These are phyloP conservation scores for Coleophora deauratella DNA, from an alignment of 2,888 invertebrate species.

Conservation along the genomic window DNA sequence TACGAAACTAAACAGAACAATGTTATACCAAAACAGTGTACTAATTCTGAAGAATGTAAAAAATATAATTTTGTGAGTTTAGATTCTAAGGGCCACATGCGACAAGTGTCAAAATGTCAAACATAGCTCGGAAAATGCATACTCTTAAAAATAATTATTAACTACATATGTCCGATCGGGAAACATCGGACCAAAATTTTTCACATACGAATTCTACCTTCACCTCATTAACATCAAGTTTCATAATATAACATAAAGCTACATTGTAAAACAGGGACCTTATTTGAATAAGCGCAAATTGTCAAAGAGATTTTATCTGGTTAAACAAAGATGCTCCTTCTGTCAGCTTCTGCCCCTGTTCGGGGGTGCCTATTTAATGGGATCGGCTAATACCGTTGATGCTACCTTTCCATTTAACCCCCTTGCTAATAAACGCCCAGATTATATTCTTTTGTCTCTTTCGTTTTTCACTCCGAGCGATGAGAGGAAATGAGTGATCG, in stretches of 20 bases:
- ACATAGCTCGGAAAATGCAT: too few species aligned
- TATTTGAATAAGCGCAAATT: constrained; percentile 73
- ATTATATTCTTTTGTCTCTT: constrained; percentile 27
- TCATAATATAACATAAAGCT: constrained; percentile 48
- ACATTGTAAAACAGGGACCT: constrained; percentile 56
- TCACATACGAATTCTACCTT: too few species aligned
- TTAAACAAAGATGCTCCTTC: constrained; percentile 68
- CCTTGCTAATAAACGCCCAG: constrained; percentile 48
- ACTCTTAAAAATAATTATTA: too few species aligned
- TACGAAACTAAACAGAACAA: too few species aligned
- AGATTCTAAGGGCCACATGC: too few species aligned
- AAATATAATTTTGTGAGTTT: too few species aligned
- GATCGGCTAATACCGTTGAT: constrained; percentile 69
- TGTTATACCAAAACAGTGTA: too few species aligned
- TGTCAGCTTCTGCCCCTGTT: constrained; percentile 62
- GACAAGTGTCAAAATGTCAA: too few species aligned
- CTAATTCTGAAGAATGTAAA: too few species aligned
- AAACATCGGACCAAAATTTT: too few species aligned
- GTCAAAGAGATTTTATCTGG: constrained; percentile 73
- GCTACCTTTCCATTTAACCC: constrained; percentile 58
- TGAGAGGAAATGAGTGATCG: constrained; percentile 18
- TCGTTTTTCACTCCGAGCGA: constrained; percentile 11
- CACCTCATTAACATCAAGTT: constrained; percentile 15
- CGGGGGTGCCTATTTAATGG: constrained; percentile 59
- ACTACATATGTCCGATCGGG: too few species aligned